Conservation (phyloP, 2,113 vertebrate species). For the Tychaedon coryphoeus region DNA sequence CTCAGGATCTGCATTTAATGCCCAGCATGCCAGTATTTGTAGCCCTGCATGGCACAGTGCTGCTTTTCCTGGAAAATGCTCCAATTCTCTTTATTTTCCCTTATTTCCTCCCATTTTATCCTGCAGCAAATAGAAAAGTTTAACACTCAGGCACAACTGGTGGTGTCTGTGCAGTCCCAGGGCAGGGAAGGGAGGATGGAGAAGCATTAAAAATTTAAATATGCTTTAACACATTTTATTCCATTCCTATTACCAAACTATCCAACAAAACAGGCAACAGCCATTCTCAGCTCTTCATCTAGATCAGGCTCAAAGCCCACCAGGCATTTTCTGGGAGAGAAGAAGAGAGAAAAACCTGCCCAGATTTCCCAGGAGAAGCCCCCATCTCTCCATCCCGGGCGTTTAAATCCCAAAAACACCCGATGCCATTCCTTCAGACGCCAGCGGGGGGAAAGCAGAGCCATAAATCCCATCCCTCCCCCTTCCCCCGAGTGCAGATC, state of each 20-base stretch:
- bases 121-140: accelerated
- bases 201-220: accelerated
- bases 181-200: background rate
- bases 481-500: background rate
- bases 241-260: background rate
- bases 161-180: accelerated
- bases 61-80: background rate
- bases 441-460: background rate
- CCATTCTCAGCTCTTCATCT: background rate
- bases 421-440: background rate
- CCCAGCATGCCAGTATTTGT: accelerated
- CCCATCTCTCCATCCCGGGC: accelerated
- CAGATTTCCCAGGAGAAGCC: background rate
- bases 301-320: background rate
- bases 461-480: slow-evolving; percentile 27
- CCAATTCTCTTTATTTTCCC: background rate
- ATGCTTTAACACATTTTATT: background rate
- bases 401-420: background rate
- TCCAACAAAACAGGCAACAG: accelerated
- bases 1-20: background rate
- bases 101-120: background rate
- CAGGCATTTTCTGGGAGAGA: background rate
- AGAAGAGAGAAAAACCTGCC: background rate
- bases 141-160: background rate
- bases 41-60: accelerated